phyloP scores from a whole-genome alignment of 1,140 invertebrate genomes.

The Conus ventricosus region DNA sequence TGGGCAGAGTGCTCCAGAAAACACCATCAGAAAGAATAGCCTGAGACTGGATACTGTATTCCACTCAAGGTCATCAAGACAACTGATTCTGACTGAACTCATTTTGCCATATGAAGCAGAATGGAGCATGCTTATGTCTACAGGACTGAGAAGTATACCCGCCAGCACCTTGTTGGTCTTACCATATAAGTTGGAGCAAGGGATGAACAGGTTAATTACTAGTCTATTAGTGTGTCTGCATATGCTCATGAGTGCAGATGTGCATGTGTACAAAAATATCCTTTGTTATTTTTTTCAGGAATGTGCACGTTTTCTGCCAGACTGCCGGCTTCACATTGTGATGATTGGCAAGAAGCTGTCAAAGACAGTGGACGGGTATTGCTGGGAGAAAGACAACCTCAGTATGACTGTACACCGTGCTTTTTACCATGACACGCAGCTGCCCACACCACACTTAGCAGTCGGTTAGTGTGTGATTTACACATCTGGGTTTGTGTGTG shows the following conservation, averaged over 20 bases:
- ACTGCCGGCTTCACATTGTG: conserved; percentile 33
- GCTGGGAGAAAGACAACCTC: conserved; percentile 36
- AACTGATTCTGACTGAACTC: no score
- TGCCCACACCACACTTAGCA: conserved; percentile 40
- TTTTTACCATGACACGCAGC: conserved; percentile 45
- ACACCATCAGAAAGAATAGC: no score
- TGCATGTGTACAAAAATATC: background rate
- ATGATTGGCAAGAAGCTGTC: conserved; percentile 44
- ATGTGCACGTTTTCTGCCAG: conserved; percentile 38
- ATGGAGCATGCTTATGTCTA: no score
- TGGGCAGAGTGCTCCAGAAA: no score
- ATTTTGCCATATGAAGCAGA: no score
- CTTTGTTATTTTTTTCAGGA: conserved; percentile 36
- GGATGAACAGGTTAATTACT: background rate
- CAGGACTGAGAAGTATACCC: no score
- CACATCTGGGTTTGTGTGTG: no score
- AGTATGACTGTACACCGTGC: conserved; percentile 34
- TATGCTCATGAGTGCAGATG: background rate
- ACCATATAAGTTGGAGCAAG: background rate
- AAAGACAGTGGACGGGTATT: conserved; percentile 28
- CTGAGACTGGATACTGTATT: no score
- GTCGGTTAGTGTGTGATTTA: conserved; percentile 42
- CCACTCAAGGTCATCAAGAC: no score
- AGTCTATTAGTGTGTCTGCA: background rate
- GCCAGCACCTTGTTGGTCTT: background rate